Percentiles rank a stretch among this genome's conserved stretches.
Evolutionary conservation across 2,888 invertebrate genomes (phyloP).

Genomic region (Diadromus collaris): DNA sequence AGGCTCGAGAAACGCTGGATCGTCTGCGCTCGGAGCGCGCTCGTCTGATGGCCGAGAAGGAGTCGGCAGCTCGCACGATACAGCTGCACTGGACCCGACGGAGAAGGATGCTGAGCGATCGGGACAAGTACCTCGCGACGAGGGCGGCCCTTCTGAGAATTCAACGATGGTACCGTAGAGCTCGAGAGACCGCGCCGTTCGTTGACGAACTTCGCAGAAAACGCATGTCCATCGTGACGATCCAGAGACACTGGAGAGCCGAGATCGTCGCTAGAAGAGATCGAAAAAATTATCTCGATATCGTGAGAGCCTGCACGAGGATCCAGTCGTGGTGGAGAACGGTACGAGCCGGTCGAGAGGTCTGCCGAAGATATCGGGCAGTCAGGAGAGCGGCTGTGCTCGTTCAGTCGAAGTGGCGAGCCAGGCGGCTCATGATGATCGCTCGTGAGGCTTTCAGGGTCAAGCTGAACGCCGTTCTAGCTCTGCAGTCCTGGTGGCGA

Average conservation of each 20-base stretch:
- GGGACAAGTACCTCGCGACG: conserved; percentile 52
- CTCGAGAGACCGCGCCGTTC: conserved; percentile 68
- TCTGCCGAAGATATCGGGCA: conserved; percentile 70
- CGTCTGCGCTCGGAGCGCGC: conserved; percentile 57
- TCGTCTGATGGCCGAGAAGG: conserved; percentile 73
- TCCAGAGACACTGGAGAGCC: conserved; percentile 81
- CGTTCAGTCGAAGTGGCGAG: conserved; percentile 77
- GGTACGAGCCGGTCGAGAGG: conserved; percentile 70
- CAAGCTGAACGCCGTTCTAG: conserved; percentile 68
- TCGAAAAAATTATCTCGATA: conserved; percentile 77
- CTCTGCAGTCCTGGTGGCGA: conserved; percentile 80
- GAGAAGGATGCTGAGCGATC: conserved; percentile 78
- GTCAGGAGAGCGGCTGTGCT: conserved; percentile 73
- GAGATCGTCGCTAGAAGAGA: conserved; percentile 77
- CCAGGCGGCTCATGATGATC: conserved; percentile 74
- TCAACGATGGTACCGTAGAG: conserved; percentile 81
- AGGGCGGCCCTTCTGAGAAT: conserved; percentile 78
- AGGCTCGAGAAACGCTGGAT: conserved; percentile 53
- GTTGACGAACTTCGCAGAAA: conserved; percentile 70
- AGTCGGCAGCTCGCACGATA: conserved; percentile 83
- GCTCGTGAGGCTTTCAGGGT: conserved; percentile 77
- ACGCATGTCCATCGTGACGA: conserved; percentile 74
- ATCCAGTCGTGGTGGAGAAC: conserved; percentile 82
- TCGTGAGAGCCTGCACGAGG: conserved; percentile 78
- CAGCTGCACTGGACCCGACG: conserved; percentile 83